Evolutionary conservation across 2,113 vertebrate species (phyloP), one percentile per base, ranked within the genome.

Genomic region (Dunckerocampus dactyliophorus): DNA sequence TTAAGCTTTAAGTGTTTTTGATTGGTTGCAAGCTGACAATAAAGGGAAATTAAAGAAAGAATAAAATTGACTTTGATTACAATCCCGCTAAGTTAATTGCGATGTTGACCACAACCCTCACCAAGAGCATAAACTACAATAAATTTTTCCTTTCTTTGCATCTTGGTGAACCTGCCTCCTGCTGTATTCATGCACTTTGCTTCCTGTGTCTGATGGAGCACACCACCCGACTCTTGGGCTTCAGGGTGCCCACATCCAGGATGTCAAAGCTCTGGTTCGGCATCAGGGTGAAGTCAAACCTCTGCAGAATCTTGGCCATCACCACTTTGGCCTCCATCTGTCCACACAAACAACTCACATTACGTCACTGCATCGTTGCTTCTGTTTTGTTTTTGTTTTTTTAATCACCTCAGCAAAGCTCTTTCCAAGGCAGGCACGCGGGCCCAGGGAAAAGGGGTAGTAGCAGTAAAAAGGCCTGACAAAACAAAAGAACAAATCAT

Each of bases 241-340:
- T 92, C 8, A 94, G 60, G 0, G 91, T 89, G 63, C 85, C 92
- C 6, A 74, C 84, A 63, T 96, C 95, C 69, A 86, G 0, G 45
- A 96, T 75, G 13, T 88, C 87, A 34, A 92, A 94, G 49, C 83
- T 91, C 89, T 98, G 92, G 45, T 90, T 93, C 0, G 92, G 90
- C 8, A 84, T 76, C 8, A 95, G 86, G 46, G 81, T 87, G 80
- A 95, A 92, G 47, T 95, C 90, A 66, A 94, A 94, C 83, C 95
- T 92, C 89, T 96, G 96, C 60, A 97, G 72, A 65, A 98, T 77
- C 81, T 97, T 97, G 58, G 94, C 93, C 91, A 97, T 92, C 60
- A 96, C 88, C 62, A 97, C 92, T 87, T 97, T 97, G 0, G 91
- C 93, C 75, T 96, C 95, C 91, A 96, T 94, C 95, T 98, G 76